phyloP scores from a whole-genome alignment of 2,888 invertebrate genomes.

The Watsonalla cultraria region DNA sequence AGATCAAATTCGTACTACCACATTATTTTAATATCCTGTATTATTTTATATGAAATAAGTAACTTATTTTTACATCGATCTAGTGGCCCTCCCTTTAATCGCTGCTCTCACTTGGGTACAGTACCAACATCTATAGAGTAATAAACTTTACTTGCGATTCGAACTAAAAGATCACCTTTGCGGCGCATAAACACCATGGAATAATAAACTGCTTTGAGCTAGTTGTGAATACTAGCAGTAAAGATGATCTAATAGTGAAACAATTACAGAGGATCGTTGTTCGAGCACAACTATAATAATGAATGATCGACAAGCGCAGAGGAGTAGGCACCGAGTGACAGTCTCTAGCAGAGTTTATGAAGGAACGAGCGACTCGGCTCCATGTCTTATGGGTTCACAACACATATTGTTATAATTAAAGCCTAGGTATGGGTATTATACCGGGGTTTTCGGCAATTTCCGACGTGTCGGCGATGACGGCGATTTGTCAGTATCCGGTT shows the following conservation, averaged over 20 bases:
- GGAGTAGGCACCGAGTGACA: constrained; percentile 75
- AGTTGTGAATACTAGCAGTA: constrained; percentile 7
- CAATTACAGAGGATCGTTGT: constrained; percentile 31
- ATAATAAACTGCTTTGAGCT: neutral
- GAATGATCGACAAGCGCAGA: constrained; percentile 65
- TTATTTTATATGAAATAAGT: neutral
- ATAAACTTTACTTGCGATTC: constrained; percentile 22
- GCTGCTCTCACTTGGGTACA: constrained; percentile 20
- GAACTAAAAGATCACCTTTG: constrained; percentile 45
- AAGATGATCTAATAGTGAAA: constrained; percentile 48
- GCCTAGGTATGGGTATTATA: constrained; percentile 86
- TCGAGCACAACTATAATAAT: constrained; percentile 41
- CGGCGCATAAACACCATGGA: neutral
- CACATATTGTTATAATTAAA: constrained; percentile 78
- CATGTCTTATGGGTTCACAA: constrained; percentile 75
- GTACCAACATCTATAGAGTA: constrained; percentile 29
- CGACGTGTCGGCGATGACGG: constrained; percentile 94
- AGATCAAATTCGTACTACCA: constrained; percentile 12
- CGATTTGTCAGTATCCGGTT: constrained; percentile 91
- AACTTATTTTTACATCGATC: neutral
- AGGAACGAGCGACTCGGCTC: constrained; percentile 53
- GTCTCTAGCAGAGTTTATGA: constrained; percentile 71
- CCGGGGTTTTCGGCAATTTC: constrained; percentile 98
- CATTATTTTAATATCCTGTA: constrained; percentile 4
- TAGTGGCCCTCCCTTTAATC: constrained; percentile 23